Percentiles rank a stretch among this genome's conserved stretches.
Evolutionary conservation across 1,140 invertebrate genomes (phyloP).

Genomic region (Trinorchestia longiramus): DNA sequence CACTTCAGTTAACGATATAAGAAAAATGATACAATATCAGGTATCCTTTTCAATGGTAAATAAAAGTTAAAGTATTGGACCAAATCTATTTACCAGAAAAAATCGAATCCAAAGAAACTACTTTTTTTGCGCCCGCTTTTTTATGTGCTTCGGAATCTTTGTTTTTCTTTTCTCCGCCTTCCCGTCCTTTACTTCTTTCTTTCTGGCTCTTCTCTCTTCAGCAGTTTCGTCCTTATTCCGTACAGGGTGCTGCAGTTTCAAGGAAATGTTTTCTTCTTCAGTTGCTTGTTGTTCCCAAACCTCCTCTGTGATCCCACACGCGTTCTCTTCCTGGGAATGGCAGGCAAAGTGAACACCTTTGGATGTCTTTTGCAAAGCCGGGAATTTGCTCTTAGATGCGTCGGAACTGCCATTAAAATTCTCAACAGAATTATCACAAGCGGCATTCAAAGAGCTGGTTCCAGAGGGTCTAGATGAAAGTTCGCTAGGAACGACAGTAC

Average conservation of each 20-base stretch:
- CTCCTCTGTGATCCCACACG: background rate
- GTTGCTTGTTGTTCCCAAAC: slow-evolving; percentile 62
- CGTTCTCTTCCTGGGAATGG: background rate
- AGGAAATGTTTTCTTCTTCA: slow-evolving; percentile 72
- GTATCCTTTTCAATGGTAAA: too few species aligned
- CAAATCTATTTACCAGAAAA: background rate
- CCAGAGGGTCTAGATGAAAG: background rate
- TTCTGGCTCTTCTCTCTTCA: slow-evolving; percentile 86
- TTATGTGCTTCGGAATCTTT: slow-evolving; percentile 96
- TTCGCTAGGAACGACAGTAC: background rate
- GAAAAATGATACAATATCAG: too few species aligned
- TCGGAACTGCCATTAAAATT: too few species aligned
- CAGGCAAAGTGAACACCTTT: background rate
- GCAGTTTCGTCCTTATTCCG: slow-evolving; percentile 89
- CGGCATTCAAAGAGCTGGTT: background rate
- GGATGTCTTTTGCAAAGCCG: background rate
- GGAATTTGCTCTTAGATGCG: background rate
- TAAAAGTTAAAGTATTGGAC: too few species aligned
- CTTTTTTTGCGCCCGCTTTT: slow-evolving; percentile 87
- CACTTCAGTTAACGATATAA: too few species aligned
- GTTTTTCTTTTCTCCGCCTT: slow-evolving; percentile 91
- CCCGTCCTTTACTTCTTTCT: slow-evolving; percentile 87
- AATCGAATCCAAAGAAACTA: background rate
- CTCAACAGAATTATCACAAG: background rate
- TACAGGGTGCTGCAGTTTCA: slow-evolving; percentile 78